Conservation (phyloP, 2,888 invertebrate species). For the Oxyteleia sp. region DNA sequence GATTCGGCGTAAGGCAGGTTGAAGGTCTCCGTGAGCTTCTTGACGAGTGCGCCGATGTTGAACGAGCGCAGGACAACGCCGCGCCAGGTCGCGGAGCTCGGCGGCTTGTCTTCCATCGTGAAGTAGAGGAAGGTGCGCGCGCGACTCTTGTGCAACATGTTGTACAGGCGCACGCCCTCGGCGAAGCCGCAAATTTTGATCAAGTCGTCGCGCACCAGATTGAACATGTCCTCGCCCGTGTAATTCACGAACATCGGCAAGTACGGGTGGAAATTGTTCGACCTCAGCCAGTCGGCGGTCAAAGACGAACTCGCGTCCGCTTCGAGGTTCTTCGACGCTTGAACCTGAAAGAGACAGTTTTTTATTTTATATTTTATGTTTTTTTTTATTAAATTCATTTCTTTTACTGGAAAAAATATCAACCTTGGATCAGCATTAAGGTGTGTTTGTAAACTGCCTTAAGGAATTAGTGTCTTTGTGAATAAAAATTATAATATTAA, state of each 20-base stretch:
- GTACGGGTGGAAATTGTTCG: slow-evolving; percentile 93
- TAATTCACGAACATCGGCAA: slow-evolving; percentile 94
- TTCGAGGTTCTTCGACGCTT: slow-evolving; percentile 87
- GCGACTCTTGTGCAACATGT: slow-evolving; percentile 93
- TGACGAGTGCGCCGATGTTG: slow-evolving; percentile 79
- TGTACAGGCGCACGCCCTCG: slow-evolving; percentile 97
- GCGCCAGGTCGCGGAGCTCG: slow-evolving; percentile 89
- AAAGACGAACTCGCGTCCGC: slow-evolving; percentile 91
- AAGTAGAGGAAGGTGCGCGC: slow-evolving; percentile 95
- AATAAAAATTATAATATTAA: too few relatives aligned
- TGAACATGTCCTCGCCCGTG: slow-evolving; percentile 95
- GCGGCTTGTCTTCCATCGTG: slow-evolving; percentile 90
- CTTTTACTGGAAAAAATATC: too few relatives aligned
- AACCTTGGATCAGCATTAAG: too few relatives aligned
- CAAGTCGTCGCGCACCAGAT: slow-evolving; percentile 96
- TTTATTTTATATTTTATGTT: too few relatives aligned
- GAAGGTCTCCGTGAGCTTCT: slow-evolving; percentile 84
- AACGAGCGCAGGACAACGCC: slow-evolving; percentile 88
- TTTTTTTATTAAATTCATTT: too few relatives aligned
- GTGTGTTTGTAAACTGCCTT: too few relatives aligned
- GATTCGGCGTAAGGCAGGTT: slow-evolving; percentile 83
- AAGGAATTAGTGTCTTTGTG: too few relatives aligned
- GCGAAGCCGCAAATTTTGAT: slow-evolving; percentile 98
- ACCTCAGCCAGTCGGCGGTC: slow-evolving; percentile 93
- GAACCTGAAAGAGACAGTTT: slow-evolving; percentile 77